These are phyloP conservation scores for Scyliorhinus canicula DNA, from an alignment of 2,797 vertebrate species.

Conservation along the genomic window DNA sequence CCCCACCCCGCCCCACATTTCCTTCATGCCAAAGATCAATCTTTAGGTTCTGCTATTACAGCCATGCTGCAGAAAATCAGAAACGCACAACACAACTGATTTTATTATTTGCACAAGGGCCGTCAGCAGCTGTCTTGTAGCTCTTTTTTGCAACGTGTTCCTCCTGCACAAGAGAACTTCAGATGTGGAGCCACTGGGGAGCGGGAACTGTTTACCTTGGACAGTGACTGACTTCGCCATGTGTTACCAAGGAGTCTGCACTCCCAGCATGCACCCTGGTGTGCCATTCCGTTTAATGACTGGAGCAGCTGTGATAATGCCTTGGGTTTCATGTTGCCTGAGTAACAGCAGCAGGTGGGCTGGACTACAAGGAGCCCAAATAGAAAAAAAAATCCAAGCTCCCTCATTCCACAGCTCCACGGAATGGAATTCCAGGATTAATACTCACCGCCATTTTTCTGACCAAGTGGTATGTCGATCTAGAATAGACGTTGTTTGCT, in stretches of 20 bases:
- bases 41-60: not conserved
- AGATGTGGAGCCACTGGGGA: slow-evolving; percentile 22
- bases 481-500: not conserved
- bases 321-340: slow-evolving; percentile 70
- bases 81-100: not conserved
- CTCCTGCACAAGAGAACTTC: not conserved
- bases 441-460: not conserved
- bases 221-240: not conserved
- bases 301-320: slow-evolving; percentile 66
- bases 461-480: not conserved
- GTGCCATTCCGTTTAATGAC: slow-evolving; percentile 45
- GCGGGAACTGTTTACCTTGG: slow-evolving; percentile 6
- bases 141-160: not conserved
- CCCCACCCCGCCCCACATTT: not conserved
- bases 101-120: slow-evolving; percentile 10
- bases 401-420: slow-evolving; percentile 38
- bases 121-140: not conserved
- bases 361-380: slow-evolving; percentile 49
- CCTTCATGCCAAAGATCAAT: not conserved
- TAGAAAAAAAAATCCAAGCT: slow-evolving; percentile 43
- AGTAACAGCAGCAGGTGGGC: slow-evolving; percentile 78
- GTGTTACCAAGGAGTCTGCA: not conserved
- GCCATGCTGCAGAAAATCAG: not conserved
- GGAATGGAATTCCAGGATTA: slow-evolving; percentile 4
- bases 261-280: not conserved